Conservation (phyloP, 2,888 invertebrate genomes). For the Dyspetes luteomarginatus region DNA sequence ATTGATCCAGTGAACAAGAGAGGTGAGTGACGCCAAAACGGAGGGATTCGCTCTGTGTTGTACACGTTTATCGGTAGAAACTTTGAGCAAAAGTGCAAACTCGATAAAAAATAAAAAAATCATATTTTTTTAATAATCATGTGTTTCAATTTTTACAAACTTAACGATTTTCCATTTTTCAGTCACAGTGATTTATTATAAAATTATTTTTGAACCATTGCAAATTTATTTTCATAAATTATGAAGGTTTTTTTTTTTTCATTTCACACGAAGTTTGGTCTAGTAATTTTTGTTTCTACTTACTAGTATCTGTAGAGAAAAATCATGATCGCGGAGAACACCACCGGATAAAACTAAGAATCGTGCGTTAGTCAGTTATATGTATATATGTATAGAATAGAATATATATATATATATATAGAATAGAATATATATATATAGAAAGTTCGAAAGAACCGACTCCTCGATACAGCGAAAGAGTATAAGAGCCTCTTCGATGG, state of each 20-base stretch:
- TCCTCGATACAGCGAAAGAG: slow-evolving; percentile 43
- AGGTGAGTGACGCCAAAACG: neutral
- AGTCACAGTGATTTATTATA: no score
- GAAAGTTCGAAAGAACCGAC: slow-evolving; percentile 34
- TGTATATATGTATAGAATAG: neutral
- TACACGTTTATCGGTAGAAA: neutral
- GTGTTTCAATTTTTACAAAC: neutral
- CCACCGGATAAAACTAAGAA: no score
- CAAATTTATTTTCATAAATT: no score
- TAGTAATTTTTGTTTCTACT: no score
- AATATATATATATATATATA: neutral
- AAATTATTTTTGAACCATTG: no score
- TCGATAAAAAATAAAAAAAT: neutral
- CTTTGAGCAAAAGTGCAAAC: neutral
- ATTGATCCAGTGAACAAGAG: slow-evolving; percentile 39
- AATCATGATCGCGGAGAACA: no score
- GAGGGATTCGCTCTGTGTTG: neutral
- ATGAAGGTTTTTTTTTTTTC: no score
- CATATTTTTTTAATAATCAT: neutral
- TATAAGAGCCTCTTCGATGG: slow-evolving; percentile 61
- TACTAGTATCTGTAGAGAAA: no score
- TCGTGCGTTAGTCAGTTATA: no score
- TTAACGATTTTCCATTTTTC: no score
- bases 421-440: neutral
- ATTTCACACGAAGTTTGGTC: no score